A percentile compares a stretch with the other conserved stretches of the same genome.
phyloP scores from a whole-genome alignment of 2,888 invertebrate species.

The Noctua comes region DNA sequence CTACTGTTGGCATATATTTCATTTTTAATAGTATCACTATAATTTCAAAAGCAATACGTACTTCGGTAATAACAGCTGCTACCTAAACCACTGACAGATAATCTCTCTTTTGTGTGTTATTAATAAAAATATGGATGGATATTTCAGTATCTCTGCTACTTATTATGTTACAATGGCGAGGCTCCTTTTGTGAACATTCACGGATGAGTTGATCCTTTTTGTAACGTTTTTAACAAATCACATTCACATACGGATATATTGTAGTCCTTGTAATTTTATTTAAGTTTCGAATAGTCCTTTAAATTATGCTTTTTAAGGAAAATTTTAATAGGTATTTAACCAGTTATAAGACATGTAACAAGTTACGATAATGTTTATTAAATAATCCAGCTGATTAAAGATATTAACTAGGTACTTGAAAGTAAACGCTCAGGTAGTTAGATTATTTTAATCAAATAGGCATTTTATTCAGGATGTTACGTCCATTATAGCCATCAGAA shows the following conservation, averaged over 20 bases:
- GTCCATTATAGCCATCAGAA: conserved; percentile 3
- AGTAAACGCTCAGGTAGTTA: not conserved
- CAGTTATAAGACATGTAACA: conserved; percentile 1
- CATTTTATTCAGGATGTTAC: conserved; percentile 2
- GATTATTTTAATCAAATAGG: conserved; percentile 28
- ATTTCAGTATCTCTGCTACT: conserved; percentile 84
- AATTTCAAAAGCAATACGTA: conserved; percentile 48
- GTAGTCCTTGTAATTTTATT: conserved; percentile 55
- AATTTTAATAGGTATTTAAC: no score
- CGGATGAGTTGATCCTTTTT: conserved; percentile 84
- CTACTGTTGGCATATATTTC: conserved; percentile 30
- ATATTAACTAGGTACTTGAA: conserved; percentile 4
- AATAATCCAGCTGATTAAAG: not conserved
- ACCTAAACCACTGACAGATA: conserved; percentile 84
- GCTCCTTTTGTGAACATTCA: conserved; percentile 84
- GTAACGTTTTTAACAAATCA: conserved; percentile 77
- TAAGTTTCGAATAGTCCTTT: conserved; percentile 13
- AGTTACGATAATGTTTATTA: conserved; percentile 8
- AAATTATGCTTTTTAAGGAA: conserved; percentile 9
- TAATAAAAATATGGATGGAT: conserved; percentile 89
- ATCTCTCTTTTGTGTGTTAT: conserved; percentile 89
- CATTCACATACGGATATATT: conserved; percentile 58
- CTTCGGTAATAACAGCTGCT: conserved; percentile 82
- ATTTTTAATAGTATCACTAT: conserved; percentile 45
- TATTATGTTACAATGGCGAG: conserved; percentile 84